Conservation (phyloP, 2,888 invertebrate species). For the Phrixothrix hirtus region DNA sequence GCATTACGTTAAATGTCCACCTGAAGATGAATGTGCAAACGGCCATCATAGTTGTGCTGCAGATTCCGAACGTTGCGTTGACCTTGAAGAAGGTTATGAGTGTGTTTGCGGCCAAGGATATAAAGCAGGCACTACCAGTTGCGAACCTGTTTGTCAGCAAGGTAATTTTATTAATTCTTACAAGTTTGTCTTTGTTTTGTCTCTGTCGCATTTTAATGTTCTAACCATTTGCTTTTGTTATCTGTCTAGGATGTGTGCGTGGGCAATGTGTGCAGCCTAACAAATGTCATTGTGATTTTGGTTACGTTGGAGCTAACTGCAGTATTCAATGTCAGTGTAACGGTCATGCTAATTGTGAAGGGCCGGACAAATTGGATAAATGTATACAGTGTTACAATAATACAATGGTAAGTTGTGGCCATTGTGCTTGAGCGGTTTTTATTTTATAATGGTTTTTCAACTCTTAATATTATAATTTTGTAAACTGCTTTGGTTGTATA, state of each 20-base stretch:
- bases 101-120: slow-evolving; percentile 83
- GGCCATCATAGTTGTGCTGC: slow-evolving; percentile 88
- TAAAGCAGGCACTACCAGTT: slow-evolving; percentile 62
- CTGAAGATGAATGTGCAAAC: slow-evolving; percentile 91
- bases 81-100: slow-evolving; percentile 77
- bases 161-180: slow-evolving; percentile 48
- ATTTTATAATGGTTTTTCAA: slow-evolving; percentile 4
- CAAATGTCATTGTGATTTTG: slow-evolving; percentile 88
- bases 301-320: slow-evolving; percentile 93
- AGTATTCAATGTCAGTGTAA: slow-evolving; percentile 93
- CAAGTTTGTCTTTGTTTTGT: too few species aligned
- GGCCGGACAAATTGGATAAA: slow-evolving; percentile 79
- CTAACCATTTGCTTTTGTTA: slow-evolving; percentile 22
- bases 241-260: slow-evolving; percentile 70
- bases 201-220: slow-evolving; percentile 13
- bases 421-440: background rate
- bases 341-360: slow-evolving; percentile 89
- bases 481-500: too few species aligned
- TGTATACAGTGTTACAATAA: slow-evolving; percentile 89
- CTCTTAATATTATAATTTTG: background rate
- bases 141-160: slow-evolving; percentile 79
- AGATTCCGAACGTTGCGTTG: slow-evolving; percentile 85
- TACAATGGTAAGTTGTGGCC: slow-evolving; percentile 69
- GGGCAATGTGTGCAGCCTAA: slow-evolving; percentile 83
- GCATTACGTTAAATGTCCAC: slow-evolving; percentile 89